A percentile compares a stretch with the other conserved stretches of the same genome.
These are phyloP conservation scores for Galemys pyrenaicus DNA, from an alignment of 2,113 vertebrate species.

Conservation along the genomic window DNA sequence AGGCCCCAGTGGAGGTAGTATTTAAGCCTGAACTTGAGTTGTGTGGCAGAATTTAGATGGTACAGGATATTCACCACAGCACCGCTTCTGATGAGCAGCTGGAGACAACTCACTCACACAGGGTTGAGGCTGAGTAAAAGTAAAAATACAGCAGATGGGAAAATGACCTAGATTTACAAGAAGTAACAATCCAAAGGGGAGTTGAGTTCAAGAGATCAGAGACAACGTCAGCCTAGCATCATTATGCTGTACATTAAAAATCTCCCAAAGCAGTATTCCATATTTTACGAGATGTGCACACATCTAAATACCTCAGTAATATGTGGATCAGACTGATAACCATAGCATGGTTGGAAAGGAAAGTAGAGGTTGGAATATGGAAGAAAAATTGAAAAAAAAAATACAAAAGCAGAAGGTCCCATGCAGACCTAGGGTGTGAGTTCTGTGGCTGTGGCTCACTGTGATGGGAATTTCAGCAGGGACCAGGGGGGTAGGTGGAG, in stretches of 20 bases:
- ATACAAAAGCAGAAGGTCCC: background rate
- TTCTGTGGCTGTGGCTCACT: no score
- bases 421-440: background rate
- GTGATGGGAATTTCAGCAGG: background rate
- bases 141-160: background rate
- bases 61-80: background rate
- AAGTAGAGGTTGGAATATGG: background rate
- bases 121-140: background rate
- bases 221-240: background rate
- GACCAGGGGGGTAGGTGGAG: background rate
- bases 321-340: background rate
- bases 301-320: background rate
- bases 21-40: background rate
- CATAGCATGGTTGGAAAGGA: background rate
- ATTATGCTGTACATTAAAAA: background rate
- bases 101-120: background rate
- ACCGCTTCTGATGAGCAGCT: background rate
- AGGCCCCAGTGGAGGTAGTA: background rate
- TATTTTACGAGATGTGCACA: background rate
- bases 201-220: background rate
- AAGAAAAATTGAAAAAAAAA: background rate
- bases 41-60: background rate
- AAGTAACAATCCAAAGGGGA: background rate
- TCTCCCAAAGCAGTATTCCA: background rate
- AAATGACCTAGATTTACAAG: background rate